These are phyloP conservation scores for Hartigia nigra DNA, from an alignment of 2,888 invertebrate genomes.

Conservation along the genomic window DNA sequence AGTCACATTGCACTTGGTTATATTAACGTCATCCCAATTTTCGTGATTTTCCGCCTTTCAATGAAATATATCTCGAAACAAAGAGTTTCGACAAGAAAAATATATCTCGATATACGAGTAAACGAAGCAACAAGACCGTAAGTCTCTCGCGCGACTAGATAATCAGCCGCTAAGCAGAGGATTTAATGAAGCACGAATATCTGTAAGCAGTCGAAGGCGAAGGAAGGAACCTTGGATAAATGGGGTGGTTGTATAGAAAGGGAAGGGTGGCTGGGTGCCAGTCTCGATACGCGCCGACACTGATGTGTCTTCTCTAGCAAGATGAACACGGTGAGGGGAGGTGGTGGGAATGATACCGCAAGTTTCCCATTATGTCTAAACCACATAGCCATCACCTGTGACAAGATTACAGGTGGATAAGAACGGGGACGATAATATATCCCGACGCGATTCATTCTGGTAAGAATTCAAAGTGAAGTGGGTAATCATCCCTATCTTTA, in stretches of 20 bases:
- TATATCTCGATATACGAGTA: background rate
- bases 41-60: background rate
- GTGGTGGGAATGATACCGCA: background rate
- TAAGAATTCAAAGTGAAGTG: background rate
- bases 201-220: background rate
- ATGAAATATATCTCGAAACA: background rate
- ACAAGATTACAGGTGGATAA: slow-evolving; percentile 18
- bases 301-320: slow-evolving; percentile 10
- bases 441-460: slow-evolving; percentile 22
- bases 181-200: slow-evolving; percentile 9
- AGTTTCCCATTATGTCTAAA: background rate
- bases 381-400: background rate
- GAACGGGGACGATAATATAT: slow-evolving; percentile 18
- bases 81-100: background rate
- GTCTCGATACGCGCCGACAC: slow-evolving; percentile 9
- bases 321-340: background rate
- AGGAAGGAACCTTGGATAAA: background rate
- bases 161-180: background rate
- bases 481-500: background rate
- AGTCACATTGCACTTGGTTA: slow-evolving; percentile 8
- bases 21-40: background rate
- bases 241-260: background rate
- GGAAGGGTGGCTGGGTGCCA: background rate
- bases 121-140: background rate
- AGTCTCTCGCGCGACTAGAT: background rate